Evolutionary conservation across 2,888 invertebrate species (phyloP), one percentile per base, ranked within the genome.

Genomic region (Tipula helvola): DNA sequence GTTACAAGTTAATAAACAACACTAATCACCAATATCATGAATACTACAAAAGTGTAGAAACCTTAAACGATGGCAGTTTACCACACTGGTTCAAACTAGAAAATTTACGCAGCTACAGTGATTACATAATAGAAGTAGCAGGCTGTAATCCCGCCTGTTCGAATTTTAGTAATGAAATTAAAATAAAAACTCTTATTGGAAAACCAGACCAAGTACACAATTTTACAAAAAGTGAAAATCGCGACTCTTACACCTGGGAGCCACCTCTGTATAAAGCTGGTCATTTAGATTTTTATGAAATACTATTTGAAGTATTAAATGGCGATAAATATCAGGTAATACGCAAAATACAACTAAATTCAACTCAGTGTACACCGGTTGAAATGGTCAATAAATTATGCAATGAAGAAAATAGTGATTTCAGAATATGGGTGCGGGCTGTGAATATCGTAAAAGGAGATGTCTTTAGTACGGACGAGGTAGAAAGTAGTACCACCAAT

Each of bases 211-310:
- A 36, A 28, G 83, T 88, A 3, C 16, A 16, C 16, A 87, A 86
- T n/a, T 86, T 86, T 42, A 36, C 7, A 83, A 71, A 86, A 16
- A 10, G 18, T 41, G 10, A 28, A 2, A 7, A 12, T 18, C 10
- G 1, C 7, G 10, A 18, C 0, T 3, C 7, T 4, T 89, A 93
- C 4, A 89, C 88, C 71, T 94, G 94, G 94, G 89, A 91, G 5
- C 89, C 89, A 71, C 93, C 94, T 12, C 88, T 88, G n/a, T 89
- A 89, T 84, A 89, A 91, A 83, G 93, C 92, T 18, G 94, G 93
- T 16, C 91, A 91, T 16, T 89, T 93, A 0, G 92, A 93, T 88
- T 89, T 89, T 12, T 94, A 93, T 89, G 92, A 94, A 90, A 90
- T 94, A 16, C 39, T 86, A 71, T 83, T 86, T 36, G 52, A 44